Evolutionary conservation across 2,888 invertebrate species (phyloP).

Genomic region (Drosophila pegasa): DNA sequence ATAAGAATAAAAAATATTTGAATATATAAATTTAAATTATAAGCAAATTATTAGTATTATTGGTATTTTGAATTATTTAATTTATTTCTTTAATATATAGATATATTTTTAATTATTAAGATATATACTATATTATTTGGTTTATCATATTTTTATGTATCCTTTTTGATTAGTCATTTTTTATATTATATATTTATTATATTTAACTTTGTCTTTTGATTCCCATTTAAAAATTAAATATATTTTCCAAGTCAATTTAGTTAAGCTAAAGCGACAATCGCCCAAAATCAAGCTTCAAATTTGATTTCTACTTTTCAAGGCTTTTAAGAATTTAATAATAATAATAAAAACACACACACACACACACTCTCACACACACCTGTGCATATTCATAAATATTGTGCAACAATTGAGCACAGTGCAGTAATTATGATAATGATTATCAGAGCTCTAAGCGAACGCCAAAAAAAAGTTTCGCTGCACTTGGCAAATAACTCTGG

Average conservation of each 20-base stretch:
- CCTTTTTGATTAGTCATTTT: too few species aligned
- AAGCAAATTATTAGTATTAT: too few species aligned
- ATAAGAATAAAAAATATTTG: too few species aligned
- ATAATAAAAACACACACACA: background rate
- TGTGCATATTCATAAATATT: slow-evolving; percentile 2
- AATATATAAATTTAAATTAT: too few species aligned
- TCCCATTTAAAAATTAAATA: too few species aligned
- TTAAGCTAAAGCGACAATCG: background rate
- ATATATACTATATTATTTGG: too few species aligned
- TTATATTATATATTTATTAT: too few species aligned
- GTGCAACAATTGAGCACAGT: slow-evolving; percentile 15
- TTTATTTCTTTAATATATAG: too few species aligned
- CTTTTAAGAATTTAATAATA: background rate
- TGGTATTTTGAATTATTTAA: too few species aligned
- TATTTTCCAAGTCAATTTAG: background rate
- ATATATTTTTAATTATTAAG: too few species aligned
- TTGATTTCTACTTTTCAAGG: slow-evolving; percentile 1
- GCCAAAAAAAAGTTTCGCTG: slow-evolving; percentile 17
- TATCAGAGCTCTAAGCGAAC: slow-evolving; percentile 1
- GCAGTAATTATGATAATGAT: slow-evolving; percentile 28
- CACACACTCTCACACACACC: background rate
- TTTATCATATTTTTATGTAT: too few species aligned
- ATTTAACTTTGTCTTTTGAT: too few species aligned
- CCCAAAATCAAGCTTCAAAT: background rate
- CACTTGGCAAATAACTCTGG: slow-evolving; percentile 29